Evolutionary conservation across 2,797 vertebrate species (phyloP).

Genomic region (Pogoniulus pusillus): DNA sequence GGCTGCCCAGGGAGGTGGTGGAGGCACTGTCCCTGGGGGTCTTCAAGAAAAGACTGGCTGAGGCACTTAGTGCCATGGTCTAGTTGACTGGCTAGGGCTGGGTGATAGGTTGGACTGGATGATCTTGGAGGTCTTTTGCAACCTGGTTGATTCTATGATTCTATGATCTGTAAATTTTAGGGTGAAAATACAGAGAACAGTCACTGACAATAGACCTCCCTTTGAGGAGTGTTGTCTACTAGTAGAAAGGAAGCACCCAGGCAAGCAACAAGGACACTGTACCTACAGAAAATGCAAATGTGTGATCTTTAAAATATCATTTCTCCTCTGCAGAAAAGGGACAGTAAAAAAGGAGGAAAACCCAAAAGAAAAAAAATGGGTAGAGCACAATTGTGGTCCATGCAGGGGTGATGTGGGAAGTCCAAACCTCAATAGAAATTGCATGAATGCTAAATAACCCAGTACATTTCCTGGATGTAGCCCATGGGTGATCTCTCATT

Average conservation of each 20-base stretch:
- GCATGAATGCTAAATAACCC: background rate
- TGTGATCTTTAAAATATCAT: background rate
- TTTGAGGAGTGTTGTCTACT: background rate
- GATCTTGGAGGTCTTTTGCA: too few species aligned
- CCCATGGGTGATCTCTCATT: background rate
- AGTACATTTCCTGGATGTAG: background rate
- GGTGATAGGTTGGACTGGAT: too few species aligned
- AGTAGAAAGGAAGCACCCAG: background rate
- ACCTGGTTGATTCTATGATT: too few species aligned
- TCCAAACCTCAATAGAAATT: background rate
- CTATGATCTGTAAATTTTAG: background rate
- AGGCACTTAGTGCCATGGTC: too few species aligned
- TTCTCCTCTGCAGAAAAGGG: background rate
- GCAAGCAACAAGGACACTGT: background rate
- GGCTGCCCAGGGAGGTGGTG: too few species aligned
- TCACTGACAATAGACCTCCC: background rate
- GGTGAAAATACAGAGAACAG: background rate
- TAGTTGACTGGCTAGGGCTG: too few species aligned
- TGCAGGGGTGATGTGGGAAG: rapidly evolving
- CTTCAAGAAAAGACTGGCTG: too few species aligned
- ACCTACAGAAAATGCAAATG: background rate
- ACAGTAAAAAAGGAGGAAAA: background rate
- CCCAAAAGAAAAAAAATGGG: background rate
- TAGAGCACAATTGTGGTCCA: background rate
- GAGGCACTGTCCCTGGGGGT: too few species aligned